phyloP scores from a whole-genome alignment of 2,888 invertebrate genomes.

The Geophilus truncorum region DNA sequence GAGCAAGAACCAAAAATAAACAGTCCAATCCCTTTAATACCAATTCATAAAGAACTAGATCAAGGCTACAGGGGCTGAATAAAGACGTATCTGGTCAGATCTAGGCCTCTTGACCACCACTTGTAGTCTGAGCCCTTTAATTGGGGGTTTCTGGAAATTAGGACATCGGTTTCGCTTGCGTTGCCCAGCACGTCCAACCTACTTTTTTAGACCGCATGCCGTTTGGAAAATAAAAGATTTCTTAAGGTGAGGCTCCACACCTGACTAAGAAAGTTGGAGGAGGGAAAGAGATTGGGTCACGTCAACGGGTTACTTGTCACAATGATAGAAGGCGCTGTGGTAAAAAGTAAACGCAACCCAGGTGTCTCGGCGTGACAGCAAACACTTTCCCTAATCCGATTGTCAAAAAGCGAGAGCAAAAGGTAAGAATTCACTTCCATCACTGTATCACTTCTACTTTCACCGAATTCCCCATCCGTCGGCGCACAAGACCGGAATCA shows the following conservation, averaged over 20 bases:
- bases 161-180: slow-evolving; percentile 19
- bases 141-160: background rate
- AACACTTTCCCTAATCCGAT: background rate
- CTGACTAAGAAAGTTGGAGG: background rate
- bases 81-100: background rate
- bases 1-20: background rate
- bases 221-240: background rate
- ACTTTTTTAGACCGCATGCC: slow-evolving; percentile 14
- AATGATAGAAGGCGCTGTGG: slow-evolving; percentile 14
- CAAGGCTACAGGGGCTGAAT: background rate
- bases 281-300: background rate
- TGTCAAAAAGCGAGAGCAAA: background rate
- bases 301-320: slow-evolving; percentile 17
- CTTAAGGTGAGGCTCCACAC: slow-evolving; percentile 4
- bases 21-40: background rate
- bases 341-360: background rate
- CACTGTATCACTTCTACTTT: background rate
- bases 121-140: background rate
- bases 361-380: background rate
- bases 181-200: slow-evolving; percentile 17
- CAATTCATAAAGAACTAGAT: background rate
- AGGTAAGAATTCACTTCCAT: slow-evolving; percentile 16
- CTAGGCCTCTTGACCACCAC: background rate
- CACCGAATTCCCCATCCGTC: background rate
- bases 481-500: background rate